phyloP scores from a whole-genome alignment of 2,113 vertebrate genomes.

The Suncus etruscus region DNA sequence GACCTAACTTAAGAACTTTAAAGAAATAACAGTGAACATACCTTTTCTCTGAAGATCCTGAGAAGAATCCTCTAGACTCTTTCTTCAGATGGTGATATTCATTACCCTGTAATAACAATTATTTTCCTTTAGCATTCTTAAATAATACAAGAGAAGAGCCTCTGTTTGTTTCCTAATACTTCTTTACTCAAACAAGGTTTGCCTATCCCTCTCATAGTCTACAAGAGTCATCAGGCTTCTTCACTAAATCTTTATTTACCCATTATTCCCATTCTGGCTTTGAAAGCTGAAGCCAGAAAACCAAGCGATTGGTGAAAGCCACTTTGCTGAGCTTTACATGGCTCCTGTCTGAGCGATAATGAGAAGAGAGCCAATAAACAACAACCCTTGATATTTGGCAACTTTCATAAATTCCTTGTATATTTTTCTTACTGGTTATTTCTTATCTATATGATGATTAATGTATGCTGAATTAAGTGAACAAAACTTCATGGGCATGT shows the following conservation, averaged over 20 bases:
- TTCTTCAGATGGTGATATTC: slow-evolving; percentile 6
- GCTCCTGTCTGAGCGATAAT: background rate
- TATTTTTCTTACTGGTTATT: background rate
- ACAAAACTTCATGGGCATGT: background rate
- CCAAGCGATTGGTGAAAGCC: rapidly evolving
- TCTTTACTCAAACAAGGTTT: background rate
- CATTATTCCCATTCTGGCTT: background rate
- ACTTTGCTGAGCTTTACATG: background rate
- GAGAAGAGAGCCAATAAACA: background rate
- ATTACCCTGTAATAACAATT: slow-evolving; percentile 75
- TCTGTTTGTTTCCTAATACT: background rate
- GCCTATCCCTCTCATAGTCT: background rate
- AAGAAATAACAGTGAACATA: slow-evolving; percentile 70
- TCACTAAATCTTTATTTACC: background rate
- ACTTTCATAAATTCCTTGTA: background rate
- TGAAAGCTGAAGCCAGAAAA: rapidly evolving
- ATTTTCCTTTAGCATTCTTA: background rate
- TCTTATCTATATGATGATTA: background rate
- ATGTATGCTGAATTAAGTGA: background rate
- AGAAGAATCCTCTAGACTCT: slow-evolving; percentile 59
- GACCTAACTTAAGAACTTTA: background rate
- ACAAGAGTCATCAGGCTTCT: background rate
- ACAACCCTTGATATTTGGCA: background rate
- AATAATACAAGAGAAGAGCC: background rate
- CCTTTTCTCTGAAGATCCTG: slow-evolving; percentile 57